Evolutionary conservation across 2,888 invertebrate species (phyloP), one percentile per base, ranked within the genome.

Genomic region (Caenorhabditis sp.): DNA sequence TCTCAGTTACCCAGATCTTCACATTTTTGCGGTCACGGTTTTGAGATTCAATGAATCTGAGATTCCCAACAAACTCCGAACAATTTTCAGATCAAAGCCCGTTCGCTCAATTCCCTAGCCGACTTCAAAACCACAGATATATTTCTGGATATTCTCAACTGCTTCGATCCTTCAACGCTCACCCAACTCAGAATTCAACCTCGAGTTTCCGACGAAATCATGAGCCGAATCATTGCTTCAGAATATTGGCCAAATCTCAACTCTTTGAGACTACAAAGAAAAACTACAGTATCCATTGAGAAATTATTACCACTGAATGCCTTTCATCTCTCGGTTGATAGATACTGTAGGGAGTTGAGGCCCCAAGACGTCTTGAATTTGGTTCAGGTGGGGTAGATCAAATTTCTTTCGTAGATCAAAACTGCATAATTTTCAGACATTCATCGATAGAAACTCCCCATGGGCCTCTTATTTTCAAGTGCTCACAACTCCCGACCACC

Each of bases 391-490:
- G 6, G 49, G 12, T 10, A 38, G 38, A 10, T 38, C 38, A 38
- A 10, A 38, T 38, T 38, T 10, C 38, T 38, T n/a, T n/a, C n/a
- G 38, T 38, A 38, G 16, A n/a, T 47, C n/a, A n/a, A n/a, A n/a
- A n/a, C 16, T 47, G 1, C 19, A 6, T 47, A 47, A 2, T 12
- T 19, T 49, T 49, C 19, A 49, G 49, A 49, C 7, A 2, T 49
- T 19, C 22, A 49, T 49, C n/a, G 19, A 49, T 14, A 49, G 49
- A 49, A 49, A 49, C 49, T 19, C 19, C 19, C 19, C 19, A 6
- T 22, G 22, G n/a, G 49, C 19, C 19, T 49, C 49, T 49, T 49
- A 49, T 49, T 49, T 49, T 19, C 49, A 49, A 19, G 49, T 49
- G 5, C 10, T 49, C 6, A 49, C 49, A 49, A 49, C 49, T 7